Evolutionary conservation across 2,113 vertebrate species (phyloP).

Genomic region (human (Homo sapiens)): GRCh38 chr4:89200501-89201000

Average conservation of each 20-base stretch:
- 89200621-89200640: not conserved
- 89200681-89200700: not conserved
- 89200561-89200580: not conserved
- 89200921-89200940: not conserved
- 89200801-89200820: not conserved
- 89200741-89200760: not conserved
- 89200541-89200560: not conserved
- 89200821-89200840: not conserved
- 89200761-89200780: not conserved
- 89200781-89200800: not conserved
- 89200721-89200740: too few relatives aligned
- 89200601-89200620: not conserved
- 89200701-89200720: too few relatives aligned
- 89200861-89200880: not conserved
- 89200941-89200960: not conserved
- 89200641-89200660: not conserved
- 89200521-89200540: not conserved
- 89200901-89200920: not conserved
- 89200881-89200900: not conserved
- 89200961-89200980: too few relatives aligned
- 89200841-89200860: not conserved
- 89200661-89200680: not conserved
- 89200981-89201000: not conserved
- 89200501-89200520: not conserved
- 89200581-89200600: not conserved